Evolutionary conservation across 2,888 invertebrate species (phyloP).

Genomic region (Acanthoscelides obtectus): DNA sequence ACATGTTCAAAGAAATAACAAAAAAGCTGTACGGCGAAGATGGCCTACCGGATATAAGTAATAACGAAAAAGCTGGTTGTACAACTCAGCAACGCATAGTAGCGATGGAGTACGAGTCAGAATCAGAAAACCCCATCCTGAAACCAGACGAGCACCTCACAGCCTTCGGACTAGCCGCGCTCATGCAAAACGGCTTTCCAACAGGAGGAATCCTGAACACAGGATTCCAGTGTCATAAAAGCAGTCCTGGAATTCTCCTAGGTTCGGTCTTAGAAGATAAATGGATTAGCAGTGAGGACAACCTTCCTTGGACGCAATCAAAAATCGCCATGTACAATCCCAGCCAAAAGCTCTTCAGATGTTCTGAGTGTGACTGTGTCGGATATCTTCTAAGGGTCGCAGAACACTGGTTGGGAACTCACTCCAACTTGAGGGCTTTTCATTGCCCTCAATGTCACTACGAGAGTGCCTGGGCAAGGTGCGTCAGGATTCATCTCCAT

Average conservation of each 20-base stretch:
- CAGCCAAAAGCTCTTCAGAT: conserved; percentile 68
- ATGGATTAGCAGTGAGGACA: conserved; percentile 69
- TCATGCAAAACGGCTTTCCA: conserved; percentile 72
- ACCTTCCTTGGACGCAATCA: conserved; percentile 70
- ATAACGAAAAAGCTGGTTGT: conserved; percentile 38
- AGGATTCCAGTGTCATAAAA: conserved; percentile 52
- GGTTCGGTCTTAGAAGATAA: conserved; percentile 41
- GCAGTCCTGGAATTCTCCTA: conserved; percentile 33
- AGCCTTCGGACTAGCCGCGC: conserved; percentile 69
- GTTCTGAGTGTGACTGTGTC: conserved; percentile 71
- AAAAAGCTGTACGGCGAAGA: conserved; percentile 88
- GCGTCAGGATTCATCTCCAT: conserved; percentile 67
- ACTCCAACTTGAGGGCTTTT: conserved; percentile 61
- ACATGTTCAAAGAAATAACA: conserved; percentile 89
- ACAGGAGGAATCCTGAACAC: conserved; percentile 61
- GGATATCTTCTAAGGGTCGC: conserved; percentile 69
- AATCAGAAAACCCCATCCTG: conserved; percentile 48
- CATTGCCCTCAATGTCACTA: conserved; percentile 67
- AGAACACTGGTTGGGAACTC: conserved; percentile 74
- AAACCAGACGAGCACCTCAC: conserved; percentile 69
- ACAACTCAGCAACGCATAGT: conserved; percentile 41
- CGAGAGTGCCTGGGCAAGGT: conserved; percentile 71
- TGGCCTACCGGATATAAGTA: conserved; percentile 46
- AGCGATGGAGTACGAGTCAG: conserved; percentile 47
- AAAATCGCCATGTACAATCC: conserved; percentile 78